Evolutionary conservation across 2,113 vertebrate genomes (phyloP).

Genomic region (Tor tambroides): DNA sequence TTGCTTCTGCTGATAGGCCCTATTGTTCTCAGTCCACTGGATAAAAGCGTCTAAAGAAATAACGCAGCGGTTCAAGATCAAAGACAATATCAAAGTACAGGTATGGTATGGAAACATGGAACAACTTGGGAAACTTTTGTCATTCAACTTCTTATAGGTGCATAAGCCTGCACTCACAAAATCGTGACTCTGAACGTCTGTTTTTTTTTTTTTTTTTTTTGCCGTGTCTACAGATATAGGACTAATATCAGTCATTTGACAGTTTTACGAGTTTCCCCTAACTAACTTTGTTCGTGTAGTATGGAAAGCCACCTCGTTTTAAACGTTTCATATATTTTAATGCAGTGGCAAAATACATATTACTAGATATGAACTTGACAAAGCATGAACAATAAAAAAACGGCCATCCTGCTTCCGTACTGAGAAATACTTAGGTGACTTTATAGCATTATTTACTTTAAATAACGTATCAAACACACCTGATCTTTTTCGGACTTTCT

Average conservation of each 20-base stretch:
- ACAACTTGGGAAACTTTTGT: neutral
- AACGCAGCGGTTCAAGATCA: no score
- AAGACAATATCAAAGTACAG: no score
- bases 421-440: neutral
- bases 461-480: conserved; percentile 57
- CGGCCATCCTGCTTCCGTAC: neutral
- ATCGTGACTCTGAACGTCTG: neutral
- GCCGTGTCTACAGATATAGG: neutral
- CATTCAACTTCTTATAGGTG: neutral
- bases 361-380: neutral
- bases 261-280: neutral
- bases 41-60: neutral
- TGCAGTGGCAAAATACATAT: neutral
- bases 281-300: neutral
- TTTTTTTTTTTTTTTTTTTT: no score
- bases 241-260: neutral
- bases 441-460: neutral
- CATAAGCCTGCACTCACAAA: neutral
- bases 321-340: neutral
- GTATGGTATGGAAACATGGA: neutral
- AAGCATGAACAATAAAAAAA: neutral
- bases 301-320: neutral
- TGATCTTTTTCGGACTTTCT: conserved; percentile 64
- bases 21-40: neutral
- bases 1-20: neutral